Conservation (phyloP, 1,140 invertebrate genomes). For the Drosophila willistoni region DNA sequence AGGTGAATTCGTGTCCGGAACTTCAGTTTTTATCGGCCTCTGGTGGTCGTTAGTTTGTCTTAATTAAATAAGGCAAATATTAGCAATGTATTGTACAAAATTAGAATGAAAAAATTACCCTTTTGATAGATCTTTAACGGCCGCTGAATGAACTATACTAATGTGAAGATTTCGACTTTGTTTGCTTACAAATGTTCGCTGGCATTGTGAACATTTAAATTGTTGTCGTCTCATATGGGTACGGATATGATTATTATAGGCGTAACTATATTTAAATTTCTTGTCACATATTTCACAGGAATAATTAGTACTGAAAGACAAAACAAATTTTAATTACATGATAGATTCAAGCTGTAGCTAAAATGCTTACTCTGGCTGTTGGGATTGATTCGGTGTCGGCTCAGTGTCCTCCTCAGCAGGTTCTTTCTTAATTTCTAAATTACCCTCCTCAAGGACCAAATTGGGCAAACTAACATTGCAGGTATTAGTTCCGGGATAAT, state of each 20-base stretch:
- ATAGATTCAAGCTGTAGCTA: background rate
- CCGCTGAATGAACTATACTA: background rate
- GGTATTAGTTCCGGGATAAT: background rate
- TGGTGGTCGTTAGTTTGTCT: background rate
- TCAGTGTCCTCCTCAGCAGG: background rate
- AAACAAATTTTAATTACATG: background rate
- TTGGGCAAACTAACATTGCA: background rate
- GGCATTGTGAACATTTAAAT: constrained; percentile 36
- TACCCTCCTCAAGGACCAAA: background rate
- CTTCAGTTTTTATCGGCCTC: background rate
- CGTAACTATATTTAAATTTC: constrained; percentile 29
- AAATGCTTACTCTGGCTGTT: background rate
- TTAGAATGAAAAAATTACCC: background rate
- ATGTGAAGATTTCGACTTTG: constrained; percentile 36
- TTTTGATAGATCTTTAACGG: background rate
- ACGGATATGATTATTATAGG: constrained; percentile 7
- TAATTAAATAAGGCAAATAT: background rate
- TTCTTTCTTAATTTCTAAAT: background rate
- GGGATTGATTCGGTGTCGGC: background rate
- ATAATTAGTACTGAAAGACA: background rate
- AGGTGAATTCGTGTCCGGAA: background rate
- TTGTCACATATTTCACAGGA: constrained; percentile 34
- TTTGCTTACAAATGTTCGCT: constrained; percentile 21
- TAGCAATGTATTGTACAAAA: background rate
- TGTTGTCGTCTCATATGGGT: background rate